These are phyloP conservation scores for Loris lydekkerianus DNA, from an alignment of 2,797 vertebrate species.

Conservation along the genomic window DNA sequence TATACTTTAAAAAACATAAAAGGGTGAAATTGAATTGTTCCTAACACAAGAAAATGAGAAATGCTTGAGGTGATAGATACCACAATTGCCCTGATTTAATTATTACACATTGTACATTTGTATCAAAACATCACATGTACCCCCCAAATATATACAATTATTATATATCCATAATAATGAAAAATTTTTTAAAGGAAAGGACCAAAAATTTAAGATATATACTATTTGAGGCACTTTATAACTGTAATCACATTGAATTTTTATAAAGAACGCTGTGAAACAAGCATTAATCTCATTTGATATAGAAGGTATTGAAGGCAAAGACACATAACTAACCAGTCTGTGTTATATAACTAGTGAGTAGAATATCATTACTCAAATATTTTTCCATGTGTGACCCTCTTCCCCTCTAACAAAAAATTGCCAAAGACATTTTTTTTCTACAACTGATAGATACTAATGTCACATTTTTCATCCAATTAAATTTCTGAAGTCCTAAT, in stretches of 20 bases:
- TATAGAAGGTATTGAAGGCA: neutral
- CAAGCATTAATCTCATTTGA: neutral
- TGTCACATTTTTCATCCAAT: neutral
- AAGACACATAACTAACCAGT: neutral
- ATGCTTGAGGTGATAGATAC: neutral
- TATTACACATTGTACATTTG: neutral
- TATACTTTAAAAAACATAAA: neutral
- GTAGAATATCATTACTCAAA: neutral
- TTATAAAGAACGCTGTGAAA: slow-evolving; percentile 25
- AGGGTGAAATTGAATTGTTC: neutral
- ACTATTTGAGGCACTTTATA: neutral
- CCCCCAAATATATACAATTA: neutral
- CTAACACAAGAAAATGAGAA: neutral
- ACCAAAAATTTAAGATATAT: slow-evolving; percentile 41
- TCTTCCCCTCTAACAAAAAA: neutral
- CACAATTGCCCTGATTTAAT: neutral
- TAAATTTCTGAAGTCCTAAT: neutral
- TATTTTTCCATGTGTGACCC: neutral
- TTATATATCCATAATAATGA: neutral
- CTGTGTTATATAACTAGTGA: neutral
- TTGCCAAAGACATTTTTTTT: neutral
- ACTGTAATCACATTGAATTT: neutral
- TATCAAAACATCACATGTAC: neutral
- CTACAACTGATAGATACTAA: neutral
- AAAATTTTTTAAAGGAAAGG: neutral